Evolutionary conservation across 2,113 vertebrate species (phyloP), one percentile per base, ranked within the genome.

Genomic region (Chlorodrepanis virens): DNA sequence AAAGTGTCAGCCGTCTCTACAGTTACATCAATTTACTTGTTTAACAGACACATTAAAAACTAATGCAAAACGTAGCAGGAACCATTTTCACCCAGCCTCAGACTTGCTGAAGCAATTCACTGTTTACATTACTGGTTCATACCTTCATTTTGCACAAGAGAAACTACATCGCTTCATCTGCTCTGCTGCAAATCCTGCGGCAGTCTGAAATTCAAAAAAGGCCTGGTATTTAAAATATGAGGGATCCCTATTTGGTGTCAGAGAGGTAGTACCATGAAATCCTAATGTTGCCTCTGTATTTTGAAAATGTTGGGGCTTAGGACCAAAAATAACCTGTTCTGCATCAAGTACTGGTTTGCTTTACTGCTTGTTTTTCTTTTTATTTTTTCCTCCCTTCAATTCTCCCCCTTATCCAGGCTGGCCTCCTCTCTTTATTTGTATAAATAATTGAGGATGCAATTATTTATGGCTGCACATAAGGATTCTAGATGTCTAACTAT

Each of bases 401-500:
- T 44, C 50, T 20, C 35, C 40, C 39, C 7, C 37, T 23, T 28
- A 39, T 31, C n/a, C 22, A 74, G 56, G 33, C 94, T 92, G 78
- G 74, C 67, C 91, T 87, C 29, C 84, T 93, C 78, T 94, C 76
- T 91, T 95, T 94, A 95, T 95, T 97, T 96, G 82, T 96, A 85
- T 96, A 90, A 96, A 96, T 97, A 96, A 96, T 94, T 94, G 88
- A 96, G 88, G 85, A 90, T 83, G 86, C 88, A 96, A 92, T 96
- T 97, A 96, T 95, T 97, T 97, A 87, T 94, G 93, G 89, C 83
- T 96, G 84, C 95, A 95, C 39, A 88, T 97, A 96, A 96, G 90
- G 82, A 94, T 94, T 96, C 77, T 97, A 95, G 91, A 91, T 95
- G 91, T 97, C 94, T 97, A 95, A 93, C 93, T 95, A 94, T 96